A percentile compares a stretch with the other conserved stretches of the same genome.
These are phyloP conservation scores for Prionailurus viverrinus DNA, from an alignment of 2,113 vertebrate genomes.

Conservation along the genomic window DNA sequence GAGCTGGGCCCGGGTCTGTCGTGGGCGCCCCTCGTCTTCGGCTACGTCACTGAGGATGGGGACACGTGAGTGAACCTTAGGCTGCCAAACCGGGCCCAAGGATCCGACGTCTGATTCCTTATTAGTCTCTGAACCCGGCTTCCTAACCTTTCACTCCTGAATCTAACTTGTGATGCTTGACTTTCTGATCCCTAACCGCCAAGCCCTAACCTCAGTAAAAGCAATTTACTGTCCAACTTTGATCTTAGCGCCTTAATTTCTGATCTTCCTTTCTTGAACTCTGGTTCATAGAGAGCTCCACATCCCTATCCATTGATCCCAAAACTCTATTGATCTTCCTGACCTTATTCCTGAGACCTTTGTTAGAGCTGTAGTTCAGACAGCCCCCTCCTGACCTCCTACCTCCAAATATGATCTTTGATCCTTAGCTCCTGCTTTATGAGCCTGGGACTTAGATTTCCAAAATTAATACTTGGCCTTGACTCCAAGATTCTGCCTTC, in stretches of 20 bases:
- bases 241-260: background rate
- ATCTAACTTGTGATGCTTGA: conserved; percentile 12
- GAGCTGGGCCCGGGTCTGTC: conserved; percentile 69
- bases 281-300: background rate
- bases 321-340: background rate
- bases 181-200: background rate
- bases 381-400: background rate
- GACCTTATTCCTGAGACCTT: background rate
- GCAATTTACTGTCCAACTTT: background rate
- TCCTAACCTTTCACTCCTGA: background rate
- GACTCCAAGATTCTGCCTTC: background rate
- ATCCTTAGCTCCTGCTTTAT: background rate
- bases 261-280: conserved; percentile 9
- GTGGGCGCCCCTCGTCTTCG: conserved; percentile 86
- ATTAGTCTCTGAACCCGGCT: background rate
- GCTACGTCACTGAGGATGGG: conserved; percentile 90
- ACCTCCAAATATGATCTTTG: conserved; percentile 11
- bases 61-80: conserved; percentile 88
- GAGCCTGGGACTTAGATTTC: conserved; percentile 29
- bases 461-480: background rate
- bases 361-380: background rate
- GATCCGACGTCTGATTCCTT: background rate
- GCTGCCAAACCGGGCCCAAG: background rate
- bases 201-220: background rate
- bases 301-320: background rate